phyloP scores from a whole-genome alignment of 2,888 invertebrate genomes.

The Amaurobius ferox region DNA sequence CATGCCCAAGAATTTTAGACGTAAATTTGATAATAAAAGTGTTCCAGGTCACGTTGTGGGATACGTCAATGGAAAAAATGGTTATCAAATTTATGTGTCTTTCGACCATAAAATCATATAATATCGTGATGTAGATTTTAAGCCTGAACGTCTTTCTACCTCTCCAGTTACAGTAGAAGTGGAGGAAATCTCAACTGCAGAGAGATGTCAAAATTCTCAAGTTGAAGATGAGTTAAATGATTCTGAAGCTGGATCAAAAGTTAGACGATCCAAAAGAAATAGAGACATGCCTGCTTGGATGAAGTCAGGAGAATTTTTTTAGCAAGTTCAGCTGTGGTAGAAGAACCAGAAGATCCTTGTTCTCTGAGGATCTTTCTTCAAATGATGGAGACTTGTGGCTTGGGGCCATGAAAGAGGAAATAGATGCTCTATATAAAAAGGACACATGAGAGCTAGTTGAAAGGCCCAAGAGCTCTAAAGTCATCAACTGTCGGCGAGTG shows the following conservation, averaged over 20 bases:
- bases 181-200: background rate
- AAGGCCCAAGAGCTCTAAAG: too few relatives aligned
- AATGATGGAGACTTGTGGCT: too few relatives aligned
- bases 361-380: too few relatives aligned
- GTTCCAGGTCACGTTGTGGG: slow-evolving; percentile 12
- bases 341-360: slow-evolving; percentile 48
- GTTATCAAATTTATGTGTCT: slow-evolving; percentile 10
- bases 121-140: slow-evolving; percentile 22
- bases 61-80: slow-evolving; percentile 22
- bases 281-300: background rate
- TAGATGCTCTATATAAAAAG: too few relatives aligned
- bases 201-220: background rate
- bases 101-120: background rate
- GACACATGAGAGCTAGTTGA: too few relatives aligned
- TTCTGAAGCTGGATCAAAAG: background rate
- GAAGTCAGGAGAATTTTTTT: background rate
- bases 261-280: background rate
- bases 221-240: background rate
- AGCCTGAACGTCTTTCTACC: slow-evolving; percentile 9
- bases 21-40: slow-evolving; percentile 27
- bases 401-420: too few relatives aligned
- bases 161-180: slow-evolving; percentile 20
- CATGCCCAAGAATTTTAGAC: slow-evolving; percentile 11
- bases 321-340: background rate
- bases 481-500: too few relatives aligned